Percentiles rank a stretch among this genome's conserved stretches.
Conservation (phyloP, 2,113 vertebrate species). For the Choloepus hoffmanni region DNA sequence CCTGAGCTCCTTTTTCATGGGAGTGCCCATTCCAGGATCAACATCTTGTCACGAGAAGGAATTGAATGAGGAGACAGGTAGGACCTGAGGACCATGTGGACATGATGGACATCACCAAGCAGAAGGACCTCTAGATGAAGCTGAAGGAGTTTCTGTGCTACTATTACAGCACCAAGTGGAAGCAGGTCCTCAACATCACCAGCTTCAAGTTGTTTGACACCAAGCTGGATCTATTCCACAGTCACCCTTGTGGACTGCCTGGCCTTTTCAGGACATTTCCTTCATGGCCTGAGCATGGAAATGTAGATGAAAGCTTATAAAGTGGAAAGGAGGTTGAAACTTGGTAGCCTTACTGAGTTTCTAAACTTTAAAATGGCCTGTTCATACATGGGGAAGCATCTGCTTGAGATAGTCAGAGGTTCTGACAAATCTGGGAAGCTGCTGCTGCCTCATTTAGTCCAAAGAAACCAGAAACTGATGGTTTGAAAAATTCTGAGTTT, state of each 20-base stretch:
- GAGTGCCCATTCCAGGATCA: too few relatives aligned
- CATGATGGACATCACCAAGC: too few relatives aligned
- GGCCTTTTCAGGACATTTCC: slow-evolving; percentile 97
- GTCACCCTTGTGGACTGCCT: slow-evolving; percentile 97
- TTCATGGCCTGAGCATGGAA: slow-evolving; percentile 97
- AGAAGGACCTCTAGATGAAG: too few relatives aligned
- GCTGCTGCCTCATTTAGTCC: slow-evolving; percentile 94
- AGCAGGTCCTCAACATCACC: too few relatives aligned
- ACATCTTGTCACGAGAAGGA: too few relatives aligned
- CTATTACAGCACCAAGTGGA: too few relatives aligned
- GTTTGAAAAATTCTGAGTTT: too few relatives aligned
- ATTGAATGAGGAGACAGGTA: too few relatives aligned
- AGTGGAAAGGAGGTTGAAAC: slow-evolving; percentile 96
- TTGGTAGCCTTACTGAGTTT: slow-evolving; percentile 95
- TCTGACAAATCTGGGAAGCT: slow-evolving; percentile 98
- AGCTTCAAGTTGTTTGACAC: too few relatives aligned
- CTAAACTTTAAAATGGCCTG: slow-evolving; percentile 97
- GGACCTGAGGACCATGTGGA: too few relatives aligned
- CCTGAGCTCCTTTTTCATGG: too few relatives aligned
- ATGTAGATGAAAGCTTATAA: slow-evolving; percentile 99
- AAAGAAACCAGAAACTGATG: slow-evolving; percentile 83
- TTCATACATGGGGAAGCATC: slow-evolving; percentile 97
- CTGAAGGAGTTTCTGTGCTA: too few relatives aligned
- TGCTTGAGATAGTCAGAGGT: slow-evolving; percentile 98
- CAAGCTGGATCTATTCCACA: slow-evolving; percentile 98